Base-by-base conservation (phyloP, 2,888 invertebrate species). In the Mesorhabditis sp. region DNA sequence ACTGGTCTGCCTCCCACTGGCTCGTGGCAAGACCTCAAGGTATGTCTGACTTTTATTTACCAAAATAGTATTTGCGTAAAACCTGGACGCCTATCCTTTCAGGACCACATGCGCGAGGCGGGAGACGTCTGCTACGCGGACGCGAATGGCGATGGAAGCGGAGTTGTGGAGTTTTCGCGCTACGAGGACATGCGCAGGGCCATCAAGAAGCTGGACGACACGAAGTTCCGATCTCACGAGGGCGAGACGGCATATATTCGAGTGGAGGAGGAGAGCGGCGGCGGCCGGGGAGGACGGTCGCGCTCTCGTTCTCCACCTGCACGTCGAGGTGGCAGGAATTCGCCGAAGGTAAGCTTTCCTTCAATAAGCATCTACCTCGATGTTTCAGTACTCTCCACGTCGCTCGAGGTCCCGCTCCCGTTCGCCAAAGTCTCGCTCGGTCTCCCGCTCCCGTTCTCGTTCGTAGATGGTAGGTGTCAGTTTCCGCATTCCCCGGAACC, bases 131-230 rank as follows among this genome's bases (percentile, higher is more conserved):
- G 96, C 87, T 98, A 95, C 88, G 95, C 97, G 0, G 97, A 98
- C 89, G 93, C 95, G 0, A 58, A 93, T 88, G 95, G 95, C 88
- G 97, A 98, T 87, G 96, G 98, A 72, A 94, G 95, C 1, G 98
- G 98, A 0, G 95, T 97, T 4, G 97, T 98, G 0, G 97, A 98
- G 87, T 98, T 95, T 88, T 89, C 96, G 66, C 90, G 95, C 5
- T 92, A 93, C 83, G 97, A 98, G 86, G 97, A 97, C 86, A 96
- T 97, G 96, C 95, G 95, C 88, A 97, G 97, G 87, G 97, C 97
- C 2, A 92, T 95, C 68, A 94, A 94, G 87, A 96, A 97, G 86
- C 89, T 98, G 77, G 96, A 98, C 83, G 97, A 98, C 87, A 95
- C 97, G 0, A 90, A 96, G 86, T 98, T 98, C 88, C 90, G 95